Conservation (phyloP, 1,140 invertebrate genomes). For the Cherax quadricarinatus region DNA sequence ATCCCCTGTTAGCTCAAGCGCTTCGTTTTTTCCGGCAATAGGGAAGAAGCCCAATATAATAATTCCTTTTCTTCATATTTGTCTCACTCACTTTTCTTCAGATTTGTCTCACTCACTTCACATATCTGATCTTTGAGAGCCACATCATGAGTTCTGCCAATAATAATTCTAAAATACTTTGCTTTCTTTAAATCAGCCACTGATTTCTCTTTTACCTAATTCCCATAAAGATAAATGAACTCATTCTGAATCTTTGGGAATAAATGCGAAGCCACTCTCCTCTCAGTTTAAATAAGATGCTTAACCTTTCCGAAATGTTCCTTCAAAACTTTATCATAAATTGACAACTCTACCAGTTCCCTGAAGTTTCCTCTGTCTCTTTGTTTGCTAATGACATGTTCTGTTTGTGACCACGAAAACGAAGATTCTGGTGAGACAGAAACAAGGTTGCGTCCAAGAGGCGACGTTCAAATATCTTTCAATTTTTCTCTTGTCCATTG, state of each 20-base stretch:
- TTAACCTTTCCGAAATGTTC: constrained; percentile 18
- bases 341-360: constrained; percentile 36
- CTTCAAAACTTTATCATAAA: constrained; percentile 39
- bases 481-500: too few species aligned
- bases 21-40: constrained; percentile 10
- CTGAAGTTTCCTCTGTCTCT: neutral
- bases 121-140: constrained; percentile 21
- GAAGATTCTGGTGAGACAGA: constrained; percentile 26
- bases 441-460: constrained; percentile 6
- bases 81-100: too few species aligned
- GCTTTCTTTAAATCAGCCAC: neutral
- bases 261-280: constrained; percentile 12
- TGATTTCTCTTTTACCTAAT: neutral
- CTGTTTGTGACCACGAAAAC: constrained; percentile 20
- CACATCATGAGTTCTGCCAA: constrained; percentile 27
- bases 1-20: neutral
- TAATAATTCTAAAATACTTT: constrained; percentile 13
- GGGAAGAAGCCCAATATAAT: constrained; percentile 32
- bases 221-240: too few species aligned
- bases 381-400: constrained; percentile 12
- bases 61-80: constrained; percentile 1
- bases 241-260: neutral
- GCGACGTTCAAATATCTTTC: too few species aligned
- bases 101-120: constrained; percentile 1
- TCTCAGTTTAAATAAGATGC: neutral